Evolutionary conservation across 2,113 vertebrate genomes (phyloP).

Genomic region (Bubo bubo): DNA sequence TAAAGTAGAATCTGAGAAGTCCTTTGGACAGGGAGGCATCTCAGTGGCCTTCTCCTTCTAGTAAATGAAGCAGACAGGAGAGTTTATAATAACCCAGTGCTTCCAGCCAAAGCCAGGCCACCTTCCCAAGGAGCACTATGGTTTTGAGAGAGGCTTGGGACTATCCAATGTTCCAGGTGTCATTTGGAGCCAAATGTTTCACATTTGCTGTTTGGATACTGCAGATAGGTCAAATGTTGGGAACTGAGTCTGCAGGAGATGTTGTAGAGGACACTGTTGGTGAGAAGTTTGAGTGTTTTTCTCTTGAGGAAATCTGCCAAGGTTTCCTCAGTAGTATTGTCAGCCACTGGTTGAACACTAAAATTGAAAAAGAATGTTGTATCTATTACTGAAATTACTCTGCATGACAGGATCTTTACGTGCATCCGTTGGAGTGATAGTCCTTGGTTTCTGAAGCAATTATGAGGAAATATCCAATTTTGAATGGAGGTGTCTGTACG

Average conservation of each 20-base stretch:
- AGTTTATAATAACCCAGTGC: background rate
- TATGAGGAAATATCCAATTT: background rate
- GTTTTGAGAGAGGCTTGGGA: background rate
- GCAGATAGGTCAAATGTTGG: background rate
- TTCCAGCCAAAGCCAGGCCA: background rate
- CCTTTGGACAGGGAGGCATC: background rate
- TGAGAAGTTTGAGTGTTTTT: background rate
- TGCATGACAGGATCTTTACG: background rate
- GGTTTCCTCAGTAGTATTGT: background rate
- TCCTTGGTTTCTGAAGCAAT: background rate
- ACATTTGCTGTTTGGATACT: background rate
- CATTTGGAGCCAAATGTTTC: background rate
- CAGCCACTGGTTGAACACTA: background rate
- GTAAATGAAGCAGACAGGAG: background rate
- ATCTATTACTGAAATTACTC: background rate
- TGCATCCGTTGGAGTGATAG: background rate
- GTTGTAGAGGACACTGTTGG: background rate
- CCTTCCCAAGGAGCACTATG: background rate
- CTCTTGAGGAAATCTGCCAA: background rate
- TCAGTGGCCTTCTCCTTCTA: background rate
- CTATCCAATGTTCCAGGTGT: background rate
- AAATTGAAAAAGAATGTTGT: background rate
- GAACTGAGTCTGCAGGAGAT: background rate
- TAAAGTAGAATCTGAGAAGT: background rate
- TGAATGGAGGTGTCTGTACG: rapidly evolving